Percentiles rank a stretch among this genome's conserved stretches.
phyloP scores from a whole-genome alignment of 2,888 invertebrate genomes.

The Mystacides longicornis region DNA sequence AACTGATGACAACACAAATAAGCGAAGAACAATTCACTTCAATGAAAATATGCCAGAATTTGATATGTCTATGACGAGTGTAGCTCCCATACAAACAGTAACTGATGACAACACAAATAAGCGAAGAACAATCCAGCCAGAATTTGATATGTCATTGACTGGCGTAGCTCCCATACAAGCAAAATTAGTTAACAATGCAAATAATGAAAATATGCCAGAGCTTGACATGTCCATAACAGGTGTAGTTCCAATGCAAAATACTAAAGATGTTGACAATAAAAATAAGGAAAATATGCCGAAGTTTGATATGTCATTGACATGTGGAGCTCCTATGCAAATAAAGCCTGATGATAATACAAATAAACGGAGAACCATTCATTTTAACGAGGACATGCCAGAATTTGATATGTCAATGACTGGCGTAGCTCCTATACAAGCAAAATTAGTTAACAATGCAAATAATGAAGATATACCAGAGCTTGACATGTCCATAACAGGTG shows the following conservation, averaged over 20 bases:
- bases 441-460: neutral
- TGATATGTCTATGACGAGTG: constrained; percentile 12
- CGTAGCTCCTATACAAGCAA: neutral
- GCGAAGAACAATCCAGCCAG: too few relatives aligned
- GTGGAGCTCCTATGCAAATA: constrained; percentile 2
- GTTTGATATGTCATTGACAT: constrained; percentile 9
- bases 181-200: neutral
- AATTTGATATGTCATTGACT: neutral
- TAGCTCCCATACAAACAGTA: neutral
- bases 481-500: constrained; percentile 11
- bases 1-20: neutral
- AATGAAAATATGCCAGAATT: constrained; percentile 4
- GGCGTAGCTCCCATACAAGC: neutral
- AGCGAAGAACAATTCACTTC: constrained; percentile 7
- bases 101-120: neutral
- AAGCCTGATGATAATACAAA: neutral
- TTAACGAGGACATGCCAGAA: neutral
- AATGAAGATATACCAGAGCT: neutral
- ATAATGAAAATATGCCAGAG: neutral
- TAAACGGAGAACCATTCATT: constrained; percentile 5
- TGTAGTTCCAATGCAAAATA: neutral
- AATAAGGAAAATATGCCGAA: neutral
- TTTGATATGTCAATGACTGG: constrained; percentile 8
- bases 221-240: neutral
- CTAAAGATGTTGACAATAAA: neutral